Conservation (phyloP, 2,888 invertebrate species). For the Parasteatoda lunata region DNA sequence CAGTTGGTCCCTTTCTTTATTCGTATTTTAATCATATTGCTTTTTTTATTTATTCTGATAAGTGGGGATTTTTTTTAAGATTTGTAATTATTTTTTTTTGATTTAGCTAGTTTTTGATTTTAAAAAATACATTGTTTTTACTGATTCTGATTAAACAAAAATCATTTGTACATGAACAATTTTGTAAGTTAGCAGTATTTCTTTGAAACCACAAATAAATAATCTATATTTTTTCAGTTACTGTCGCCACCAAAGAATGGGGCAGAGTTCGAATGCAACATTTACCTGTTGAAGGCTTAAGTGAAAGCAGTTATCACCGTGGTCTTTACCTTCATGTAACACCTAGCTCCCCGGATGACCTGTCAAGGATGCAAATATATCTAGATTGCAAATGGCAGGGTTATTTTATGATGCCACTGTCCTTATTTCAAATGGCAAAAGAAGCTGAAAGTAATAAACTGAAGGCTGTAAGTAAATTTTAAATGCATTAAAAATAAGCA, state of each 20-base stretch:
- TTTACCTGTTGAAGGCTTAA: slow-evolving; percentile 56
- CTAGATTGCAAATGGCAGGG: slow-evolving; percentile 65
- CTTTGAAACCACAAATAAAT: no score
- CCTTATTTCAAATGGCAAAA: slow-evolving; percentile 57
- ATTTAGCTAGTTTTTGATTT: no score
- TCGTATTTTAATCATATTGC: no score
- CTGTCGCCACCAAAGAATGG: slow-evolving; percentile 62
- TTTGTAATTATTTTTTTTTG: no score
- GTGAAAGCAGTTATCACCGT: slow-evolving; percentile 50
- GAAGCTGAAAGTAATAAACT: slow-evolving; percentile 44
- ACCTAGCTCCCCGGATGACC: slow-evolving; percentile 47
- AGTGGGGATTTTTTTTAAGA: no score
- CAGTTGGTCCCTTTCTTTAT: no score
- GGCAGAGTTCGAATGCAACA: slow-evolving; percentile 49
- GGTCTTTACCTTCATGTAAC: slow-evolving; percentile 55
- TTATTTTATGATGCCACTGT: slow-evolving; percentile 64
- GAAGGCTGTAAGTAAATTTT: slow-evolving; percentile 41
- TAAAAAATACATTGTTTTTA: no score
- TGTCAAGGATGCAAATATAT: slow-evolving; percentile 61
- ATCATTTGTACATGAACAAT: no score
- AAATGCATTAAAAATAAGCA: no score
- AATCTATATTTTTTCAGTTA: slow-evolving; percentile 29
- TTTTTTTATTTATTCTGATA: no score
- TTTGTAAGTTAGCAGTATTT: no score
- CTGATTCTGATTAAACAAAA: no score